phyloP scores from a whole-genome alignment of 2,113 vertebrate species.

The Talpa occidentalis region DNA sequence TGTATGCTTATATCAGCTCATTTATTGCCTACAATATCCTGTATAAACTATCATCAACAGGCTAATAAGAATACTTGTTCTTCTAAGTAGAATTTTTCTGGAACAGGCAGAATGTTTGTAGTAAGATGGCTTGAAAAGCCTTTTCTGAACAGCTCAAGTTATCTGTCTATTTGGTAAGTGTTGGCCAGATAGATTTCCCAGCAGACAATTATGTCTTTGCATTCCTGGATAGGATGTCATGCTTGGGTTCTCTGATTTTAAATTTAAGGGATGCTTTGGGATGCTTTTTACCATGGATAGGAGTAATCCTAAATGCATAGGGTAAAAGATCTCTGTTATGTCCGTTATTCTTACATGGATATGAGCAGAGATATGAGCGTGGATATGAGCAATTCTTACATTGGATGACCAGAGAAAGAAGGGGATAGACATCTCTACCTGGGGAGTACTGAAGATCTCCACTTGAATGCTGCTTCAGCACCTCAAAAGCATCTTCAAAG shows the following conservation, averaged over 20 bases:
- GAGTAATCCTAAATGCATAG: background rate
- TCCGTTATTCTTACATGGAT: background rate
- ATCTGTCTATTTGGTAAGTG: background rate
- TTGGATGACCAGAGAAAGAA: background rate
- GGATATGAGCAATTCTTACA: too few species aligned
- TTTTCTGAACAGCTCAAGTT: background rate
- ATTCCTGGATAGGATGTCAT: background rate
- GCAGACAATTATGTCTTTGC: background rate
- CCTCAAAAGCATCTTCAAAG: slow-evolving; percentile 95
- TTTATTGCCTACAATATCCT: accelerated
- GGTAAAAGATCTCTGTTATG: background rate
- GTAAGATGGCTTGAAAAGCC: background rate
- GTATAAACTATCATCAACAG: background rate
- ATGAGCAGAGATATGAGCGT: too few species aligned
- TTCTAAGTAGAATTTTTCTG: background rate
- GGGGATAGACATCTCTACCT: slow-evolving; percentile 81
- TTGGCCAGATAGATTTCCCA: background rate
- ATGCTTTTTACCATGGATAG: background rate
- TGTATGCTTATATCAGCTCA: background rate
- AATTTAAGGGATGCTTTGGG: background rate
- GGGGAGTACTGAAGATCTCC: slow-evolving; percentile 84
- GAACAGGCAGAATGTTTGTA: background rate
- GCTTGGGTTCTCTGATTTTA: background rate
- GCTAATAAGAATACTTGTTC: background rate
- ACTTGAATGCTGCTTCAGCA: slow-evolving; percentile 93